Base-by-base conservation (phyloP, 2,797 vertebrate genomes). In the Peromyscus attwateri region DNA sequence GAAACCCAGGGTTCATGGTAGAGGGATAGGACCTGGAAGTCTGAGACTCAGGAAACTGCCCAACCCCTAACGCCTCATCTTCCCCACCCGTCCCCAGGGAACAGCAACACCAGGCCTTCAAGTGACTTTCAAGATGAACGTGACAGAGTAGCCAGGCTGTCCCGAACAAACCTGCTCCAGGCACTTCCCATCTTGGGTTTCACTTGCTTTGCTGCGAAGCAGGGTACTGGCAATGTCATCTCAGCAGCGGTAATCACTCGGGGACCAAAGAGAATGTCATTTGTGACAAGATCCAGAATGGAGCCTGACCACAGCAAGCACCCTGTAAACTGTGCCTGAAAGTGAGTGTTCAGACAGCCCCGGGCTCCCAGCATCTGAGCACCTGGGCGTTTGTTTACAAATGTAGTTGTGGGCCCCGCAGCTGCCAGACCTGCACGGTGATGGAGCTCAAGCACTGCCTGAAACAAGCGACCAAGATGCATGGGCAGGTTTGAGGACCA, bases 281-380 rank as follows among this genome's bases (percentile, higher is more conserved):
- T 16, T 40, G 4, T 13, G 2, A n/a, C n/a, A 79, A 16, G 13
- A 16, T 14, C 23, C 31, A 37, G 70, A 49, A 40, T 0, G 1
- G 21, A 68, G 64, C 52, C 55, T n/a, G 27, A 25, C 71, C 46
- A 43, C 40, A 2, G 13, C 1, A 62, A 46, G 60, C 0, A 0
- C 75, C 12, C 37, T 14, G 25, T 4, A 77, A 34, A 81, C 40
- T 31, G 16, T 29, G 10, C 2, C 43, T 31, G 66, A 11, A 0
- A 1, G 7, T 8, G 31, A 43, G 2, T 46, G 40, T 29, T 29
- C 1, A 4, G 46, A 34, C 16, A 27, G 57, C 31, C 60, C 29
- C 0, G 62, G 46, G 29, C 52, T 27, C 4, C 4, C 40, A 1
- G 25, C 8, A 0, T 55, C 9, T 7, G 6, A 55, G 8, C n/a